Conservation (phyloP, 2,888 invertebrate genomes). For the Camponotus fellah region DNA sequence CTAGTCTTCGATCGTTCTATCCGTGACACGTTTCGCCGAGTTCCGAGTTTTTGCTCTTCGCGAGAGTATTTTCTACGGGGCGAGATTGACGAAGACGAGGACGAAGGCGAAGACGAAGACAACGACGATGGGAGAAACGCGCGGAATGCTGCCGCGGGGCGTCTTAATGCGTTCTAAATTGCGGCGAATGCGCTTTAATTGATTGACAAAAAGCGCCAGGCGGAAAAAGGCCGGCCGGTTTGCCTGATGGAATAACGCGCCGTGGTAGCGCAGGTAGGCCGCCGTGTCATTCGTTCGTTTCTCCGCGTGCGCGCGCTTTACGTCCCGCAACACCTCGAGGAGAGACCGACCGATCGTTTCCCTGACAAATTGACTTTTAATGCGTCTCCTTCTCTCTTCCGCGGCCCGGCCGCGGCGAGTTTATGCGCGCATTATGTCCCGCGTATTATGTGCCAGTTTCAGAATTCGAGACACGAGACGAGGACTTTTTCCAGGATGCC, state of each 20-base stretch:
- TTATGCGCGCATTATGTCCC: conserved; percentile 18
- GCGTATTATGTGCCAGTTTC: conserved; percentile 7
- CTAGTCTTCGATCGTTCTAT: conserved; percentile 11
- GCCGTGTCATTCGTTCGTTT: conserved; percentile 70
- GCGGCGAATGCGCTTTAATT: conserved; percentile 77
- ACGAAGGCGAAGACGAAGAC: not conserved
- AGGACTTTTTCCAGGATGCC: not conserved
- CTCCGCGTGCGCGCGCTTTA: conserved; percentile 53
- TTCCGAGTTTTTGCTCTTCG: conserved; percentile 24
- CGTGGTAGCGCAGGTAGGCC: conserved; percentile 39
- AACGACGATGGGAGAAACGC: conserved; percentile 63
- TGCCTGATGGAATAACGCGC: conserved; percentile 53
- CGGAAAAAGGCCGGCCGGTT: conserved; percentile 68
- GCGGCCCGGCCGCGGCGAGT: not conserved
- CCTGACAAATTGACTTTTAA: conserved; percentile 78
- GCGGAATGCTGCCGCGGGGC: conserved; percentile 73
- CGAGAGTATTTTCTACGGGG: conserved; percentile 31
- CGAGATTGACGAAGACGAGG: conserved; percentile 43
- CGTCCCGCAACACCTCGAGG: conserved; percentile 36
- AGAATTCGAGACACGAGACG: not conserved
- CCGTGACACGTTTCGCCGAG: conserved; percentile 41
- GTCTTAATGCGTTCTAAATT: conserved; percentile 80
- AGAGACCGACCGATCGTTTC: conserved; percentile 39
- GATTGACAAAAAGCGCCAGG: conserved; percentile 77
- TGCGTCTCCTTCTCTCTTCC: conserved; percentile 43